A percentile compares a stretch with the other conserved stretches of the same genome.
phyloP scores from a whole-genome alignment of 2,797 vertebrate genomes.

The Gouania willdenowi region DNA sequence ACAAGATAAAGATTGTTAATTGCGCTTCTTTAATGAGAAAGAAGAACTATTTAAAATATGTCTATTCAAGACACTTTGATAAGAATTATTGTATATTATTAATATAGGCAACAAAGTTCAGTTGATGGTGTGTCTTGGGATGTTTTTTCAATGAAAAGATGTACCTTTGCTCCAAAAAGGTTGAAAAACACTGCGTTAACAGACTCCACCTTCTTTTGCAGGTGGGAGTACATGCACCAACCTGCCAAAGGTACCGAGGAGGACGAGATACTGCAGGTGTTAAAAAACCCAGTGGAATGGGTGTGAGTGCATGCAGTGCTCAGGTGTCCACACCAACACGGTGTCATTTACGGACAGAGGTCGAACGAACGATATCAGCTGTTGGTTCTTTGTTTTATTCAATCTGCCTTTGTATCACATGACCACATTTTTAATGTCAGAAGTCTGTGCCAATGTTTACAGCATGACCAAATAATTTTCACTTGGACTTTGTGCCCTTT shows the following conservation, averaged over 20 bases:
- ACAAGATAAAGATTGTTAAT: too few species aligned
- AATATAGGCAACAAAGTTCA: too few species aligned
- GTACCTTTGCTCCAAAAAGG: too few species aligned
- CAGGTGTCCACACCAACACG: neutral
- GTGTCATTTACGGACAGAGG: too few species aligned
- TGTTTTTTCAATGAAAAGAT: too few species aligned
- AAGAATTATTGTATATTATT: too few species aligned
- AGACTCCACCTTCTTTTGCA: constrained; percentile 43
- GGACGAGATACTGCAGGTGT: constrained; percentile 85
- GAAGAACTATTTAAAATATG: too few species aligned
- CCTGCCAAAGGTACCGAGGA: constrained; percentile 85
- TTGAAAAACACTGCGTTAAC: too few species aligned
- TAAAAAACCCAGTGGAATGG: constrained; percentile 91
- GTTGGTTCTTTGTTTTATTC: neutral
- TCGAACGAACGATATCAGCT: too few species aligned
- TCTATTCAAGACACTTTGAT: too few species aligned
- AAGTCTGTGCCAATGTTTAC: constrained; percentile 1
- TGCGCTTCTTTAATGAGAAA: too few species aligned
- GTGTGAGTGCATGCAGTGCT: constrained; percentile 65
- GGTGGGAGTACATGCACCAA: constrained; percentile 97
- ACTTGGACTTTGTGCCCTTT: constrained; percentile 3
- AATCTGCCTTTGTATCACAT: neutral
- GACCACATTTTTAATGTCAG: neutral
- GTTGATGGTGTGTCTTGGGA: too few species aligned
- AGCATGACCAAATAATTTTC: neutral